Base-by-base conservation (phyloP, 2,888 invertebrate genomes). In the Mythimna vitellina region DNA sequence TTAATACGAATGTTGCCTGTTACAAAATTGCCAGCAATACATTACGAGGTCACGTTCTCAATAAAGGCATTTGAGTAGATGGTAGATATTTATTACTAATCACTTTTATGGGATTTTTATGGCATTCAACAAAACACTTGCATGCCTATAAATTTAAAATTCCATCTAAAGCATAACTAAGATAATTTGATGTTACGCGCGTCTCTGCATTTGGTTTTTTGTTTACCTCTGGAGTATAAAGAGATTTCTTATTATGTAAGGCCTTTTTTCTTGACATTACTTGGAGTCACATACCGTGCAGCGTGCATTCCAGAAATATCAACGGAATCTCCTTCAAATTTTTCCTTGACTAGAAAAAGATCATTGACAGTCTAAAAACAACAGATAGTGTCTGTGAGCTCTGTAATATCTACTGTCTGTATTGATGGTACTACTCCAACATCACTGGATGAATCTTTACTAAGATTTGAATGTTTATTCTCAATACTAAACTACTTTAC, bases 11-110 rank as follows among this genome's bases (percentile, higher is more conserved):
- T 83, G 74, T 80, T 79, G 69, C 76, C 72, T 25, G 76, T 73
- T 77, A 85, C 75, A 84, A 86, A 79, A 86, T 85, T 75, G 79
- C 76, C 25, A 65, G 70, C 73, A 82, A 73, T 78, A 77, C 69
- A 83, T 78, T 70, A 81, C 87, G 85, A 89, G 88, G 89, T 81
- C 89, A 78, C 56, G 60, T 71, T 67, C 72, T 82, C 80, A 85
- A 81, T 86, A 86, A 82, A 86, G 77, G 78, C 80, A 82, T 77
- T 81, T 76, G 78, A 79, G 61, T 85, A 83, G 85, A 87, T 83
- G 83, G 80, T 80, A 80, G 76, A 80, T 73, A 79, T 82, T 80
- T 81, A 85, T 78, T 70, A 78, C 76, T 84, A 84, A 87, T 87
- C 85, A 86, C 51, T 70, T 66, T 69, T 70, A 80, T 78, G 69